These are phyloP conservation scores for Aleiodes sp. DNA, from an alignment of 1,140 invertebrate species.

Conservation along the genomic window DNA sequence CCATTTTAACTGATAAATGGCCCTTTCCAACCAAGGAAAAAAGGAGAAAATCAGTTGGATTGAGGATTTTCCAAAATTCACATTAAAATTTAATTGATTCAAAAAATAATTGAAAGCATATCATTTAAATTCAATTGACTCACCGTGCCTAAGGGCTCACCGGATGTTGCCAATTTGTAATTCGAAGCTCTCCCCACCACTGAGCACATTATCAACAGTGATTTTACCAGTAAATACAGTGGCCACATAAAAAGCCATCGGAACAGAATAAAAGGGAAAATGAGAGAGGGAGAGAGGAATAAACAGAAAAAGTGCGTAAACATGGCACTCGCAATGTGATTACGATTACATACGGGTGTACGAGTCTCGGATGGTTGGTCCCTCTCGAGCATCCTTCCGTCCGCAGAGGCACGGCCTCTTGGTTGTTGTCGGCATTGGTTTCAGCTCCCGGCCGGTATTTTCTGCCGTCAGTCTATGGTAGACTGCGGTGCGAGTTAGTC, in stretches of 20 bases:
- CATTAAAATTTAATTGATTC: background rate
- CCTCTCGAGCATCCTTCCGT: conserved; percentile 3
- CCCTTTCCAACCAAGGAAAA: background rate
- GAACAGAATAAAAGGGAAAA: background rate
- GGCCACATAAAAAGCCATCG: background rate
- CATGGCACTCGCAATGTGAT: background rate
- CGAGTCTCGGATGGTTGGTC: conserved; percentile 21
- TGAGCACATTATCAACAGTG: too few relatives aligned
- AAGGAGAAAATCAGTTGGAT: too few relatives aligned
- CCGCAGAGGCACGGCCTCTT: conserved; percentile 21
- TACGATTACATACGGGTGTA: background rate
- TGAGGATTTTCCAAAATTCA: too few relatives aligned
- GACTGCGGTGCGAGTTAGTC: conserved; percentile 56
- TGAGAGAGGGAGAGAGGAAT: background rate
- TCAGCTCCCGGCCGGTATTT: conserved; percentile 50
- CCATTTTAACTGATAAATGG: background rate
- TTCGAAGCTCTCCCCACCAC: too few relatives aligned
- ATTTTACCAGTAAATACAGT: background rate
- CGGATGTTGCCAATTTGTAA: background rate
- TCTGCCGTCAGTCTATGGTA: conserved; percentile 56
- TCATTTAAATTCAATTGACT: background rate
- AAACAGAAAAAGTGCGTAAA: conserved; percentile 7
- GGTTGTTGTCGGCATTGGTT: background rate
- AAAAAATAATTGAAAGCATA: background rate
- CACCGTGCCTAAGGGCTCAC: background rate